Conservation (phyloP, 53 echinoderm and acorn worm genomes). For the Luidia sarsii region DNA sequence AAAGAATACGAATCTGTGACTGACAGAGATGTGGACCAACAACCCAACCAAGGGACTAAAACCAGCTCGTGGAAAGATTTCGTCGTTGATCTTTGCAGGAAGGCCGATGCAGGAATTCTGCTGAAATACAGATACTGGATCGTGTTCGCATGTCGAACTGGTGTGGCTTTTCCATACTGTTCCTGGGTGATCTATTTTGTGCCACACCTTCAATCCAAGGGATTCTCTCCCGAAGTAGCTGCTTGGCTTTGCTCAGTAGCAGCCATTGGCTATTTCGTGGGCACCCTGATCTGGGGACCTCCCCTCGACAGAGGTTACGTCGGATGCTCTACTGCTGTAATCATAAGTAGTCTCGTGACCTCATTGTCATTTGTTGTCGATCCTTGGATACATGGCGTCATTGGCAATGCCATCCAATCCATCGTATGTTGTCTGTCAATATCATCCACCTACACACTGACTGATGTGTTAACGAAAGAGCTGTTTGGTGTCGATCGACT, state of each 20-base stretch:
- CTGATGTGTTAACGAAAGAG: not conserved
- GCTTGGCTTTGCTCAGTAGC: not conserved
- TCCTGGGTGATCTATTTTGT: constrained; percentile 3
- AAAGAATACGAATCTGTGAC: not conserved
- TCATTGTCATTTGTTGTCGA: not conserved
- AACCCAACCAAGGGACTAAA: too few species aligned
- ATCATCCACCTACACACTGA: not conserved
- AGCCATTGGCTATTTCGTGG: not conserved
- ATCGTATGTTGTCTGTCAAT: not conserved
- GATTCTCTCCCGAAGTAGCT: not conserved
- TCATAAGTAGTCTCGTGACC: not conserved
- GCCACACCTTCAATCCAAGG: constrained; percentile 7
- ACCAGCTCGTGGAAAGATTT: not conserved
- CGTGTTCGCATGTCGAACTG: not conserved
- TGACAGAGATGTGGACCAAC: too few species aligned
- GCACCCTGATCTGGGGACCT: not conserved
- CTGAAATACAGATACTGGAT: not conserved
- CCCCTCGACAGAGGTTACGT: not conserved
- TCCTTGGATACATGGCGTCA: not conserved
- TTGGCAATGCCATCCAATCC: not conserved
- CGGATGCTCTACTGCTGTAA: not conserved
- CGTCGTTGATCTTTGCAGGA: not conserved
- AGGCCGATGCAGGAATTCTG: not conserved
- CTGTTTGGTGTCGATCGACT: not conserved
- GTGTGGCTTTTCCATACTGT: not conserved